Base-by-base conservation (phyloP, 2,888 invertebrate genomes). In the Eilema griseolum region DNA sequence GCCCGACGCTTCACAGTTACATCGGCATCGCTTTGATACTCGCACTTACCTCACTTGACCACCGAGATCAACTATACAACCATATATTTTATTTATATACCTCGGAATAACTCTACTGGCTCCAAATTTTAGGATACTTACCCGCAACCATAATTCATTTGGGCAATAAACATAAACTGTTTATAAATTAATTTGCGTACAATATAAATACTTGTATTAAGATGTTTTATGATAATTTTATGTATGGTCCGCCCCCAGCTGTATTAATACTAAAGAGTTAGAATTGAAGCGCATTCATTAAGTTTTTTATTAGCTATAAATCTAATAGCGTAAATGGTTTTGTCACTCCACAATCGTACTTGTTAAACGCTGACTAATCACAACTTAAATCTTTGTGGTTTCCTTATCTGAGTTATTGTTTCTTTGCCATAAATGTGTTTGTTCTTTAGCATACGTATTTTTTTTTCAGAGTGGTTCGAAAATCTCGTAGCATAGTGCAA, bases 1-100 rank as follows among this genome's bases (percentile, higher is more conserved):
- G 92, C 90, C 88, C 87, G 87, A 84, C 87, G 88, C 88, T 92
- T 92, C 93, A 94, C 95, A 93, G 94, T 94, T 95, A 94, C 92
- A 90, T 91, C 89, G 88, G 90, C 90, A 88, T 85, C 86, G 90
- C 93, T 93, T 93, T 93, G 93, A 76, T 76, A 75, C 70, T 76
- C 65, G 75, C 76, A 80, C 71, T 70, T 70, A 68, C 41, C 46
- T 70, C 41, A 72, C 60, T 69, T 72, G 69, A 72, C 69, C 69
- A 63, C 66, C 56, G 69, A 72, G 62, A 69, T 59, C 66, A 71
- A 66, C 59, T 60, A 28, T 66, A 72, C 68, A 61, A 57, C 67
- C n/a, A 68, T 37, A 68, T 10, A 56, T 56, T 52, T 37, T 31
- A 69, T 64, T 28, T 68, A 52, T 46, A 56, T 62, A 68, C 37